These are phyloP conservation scores for Nymphalis urticae DNA, from an alignment of 2,888 invertebrate species.

Conservation along the genomic window DNA sequence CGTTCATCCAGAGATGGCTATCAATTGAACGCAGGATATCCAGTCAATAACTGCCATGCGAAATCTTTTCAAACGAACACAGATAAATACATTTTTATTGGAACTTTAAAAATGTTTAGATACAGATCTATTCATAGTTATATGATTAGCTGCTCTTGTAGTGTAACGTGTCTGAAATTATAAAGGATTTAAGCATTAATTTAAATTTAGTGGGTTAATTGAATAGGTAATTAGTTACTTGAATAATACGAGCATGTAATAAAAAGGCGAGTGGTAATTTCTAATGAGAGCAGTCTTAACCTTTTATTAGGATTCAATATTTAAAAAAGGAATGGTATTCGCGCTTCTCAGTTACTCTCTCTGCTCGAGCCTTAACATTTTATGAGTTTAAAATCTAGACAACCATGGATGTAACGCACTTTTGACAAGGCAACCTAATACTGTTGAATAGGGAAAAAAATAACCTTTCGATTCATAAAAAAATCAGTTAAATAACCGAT, in stretches of 20 bases:
- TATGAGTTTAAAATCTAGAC: too few species aligned
- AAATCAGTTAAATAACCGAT: too few species aligned
- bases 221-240: constrained; percentile 18
- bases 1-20: not conserved
- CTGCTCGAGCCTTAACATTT: too few species aligned
- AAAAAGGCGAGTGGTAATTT: constrained; percentile 12
- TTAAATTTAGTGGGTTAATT: constrained; percentile 16
- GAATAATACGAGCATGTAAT: constrained; percentile 11
- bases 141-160: constrained; percentile 8
- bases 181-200: constrained; percentile 12
- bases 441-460: too few species aligned
- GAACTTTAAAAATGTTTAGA: constrained; percentile 1
- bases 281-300: constrained; percentile 8
- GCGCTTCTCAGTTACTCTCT: too few species aligned
- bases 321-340: not conserved
- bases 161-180: not conserved
- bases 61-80: not conserved
- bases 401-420: too few species aligned
- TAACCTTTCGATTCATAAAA: too few species aligned
- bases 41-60: not conserved
- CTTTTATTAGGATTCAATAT: constrained; percentile 18
- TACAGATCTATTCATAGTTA: not conserved
- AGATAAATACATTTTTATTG: not conserved
- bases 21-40: not conserved
- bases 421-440: too few species aligned